Evolutionary conservation across 1,140 invertebrate species (phyloP).

Genomic region (Atta cephalotes): DNA sequence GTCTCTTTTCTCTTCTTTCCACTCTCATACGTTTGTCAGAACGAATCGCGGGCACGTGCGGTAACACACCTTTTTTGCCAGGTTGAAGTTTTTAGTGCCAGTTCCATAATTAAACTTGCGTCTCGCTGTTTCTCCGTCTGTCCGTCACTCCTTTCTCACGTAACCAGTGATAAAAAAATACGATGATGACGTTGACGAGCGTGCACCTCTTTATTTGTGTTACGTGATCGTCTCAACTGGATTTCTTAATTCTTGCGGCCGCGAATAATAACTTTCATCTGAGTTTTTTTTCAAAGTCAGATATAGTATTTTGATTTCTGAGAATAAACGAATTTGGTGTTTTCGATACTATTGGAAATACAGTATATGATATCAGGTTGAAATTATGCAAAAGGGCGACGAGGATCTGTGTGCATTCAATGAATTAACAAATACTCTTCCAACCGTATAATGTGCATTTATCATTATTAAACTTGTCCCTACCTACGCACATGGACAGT

Average conservation of each 20-base stretch:
- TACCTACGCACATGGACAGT: neutral
- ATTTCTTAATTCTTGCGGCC: constrained; percentile 51
- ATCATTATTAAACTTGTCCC: constrained; percentile 58
- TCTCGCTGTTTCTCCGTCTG: constrained; percentile 83
- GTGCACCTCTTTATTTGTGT: constrained; percentile 39
- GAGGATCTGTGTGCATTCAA: constrained; percentile 39
- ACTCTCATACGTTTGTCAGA: constrained; percentile 55
- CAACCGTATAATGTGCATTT: constrained; percentile 69
- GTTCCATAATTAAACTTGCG: constrained; percentile 83
- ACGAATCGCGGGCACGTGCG: constrained; percentile 64
- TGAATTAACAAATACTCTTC: constrained; percentile 72
- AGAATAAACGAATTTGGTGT: neutral
- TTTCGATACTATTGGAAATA: neutral
- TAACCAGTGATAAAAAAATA: constrained; percentile 26
- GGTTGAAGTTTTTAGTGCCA: constrained; percentile 82
- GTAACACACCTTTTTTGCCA: constrained; percentile 76
- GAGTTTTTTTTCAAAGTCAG: neutral
- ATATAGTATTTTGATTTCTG: neutral
- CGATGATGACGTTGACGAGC: constrained; percentile 49
- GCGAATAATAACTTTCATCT: neutral
- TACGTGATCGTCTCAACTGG: constrained; percentile 38
- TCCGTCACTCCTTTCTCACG: constrained; percentile 74
- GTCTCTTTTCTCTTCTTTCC: constrained; percentile 18
- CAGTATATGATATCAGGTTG: neutral
- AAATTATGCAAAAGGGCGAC: constrained; percentile 6